phyloP scores from a whole-genome alignment of 2,888 invertebrate genomes.

The Dyspetes luteomarginatus region DNA sequence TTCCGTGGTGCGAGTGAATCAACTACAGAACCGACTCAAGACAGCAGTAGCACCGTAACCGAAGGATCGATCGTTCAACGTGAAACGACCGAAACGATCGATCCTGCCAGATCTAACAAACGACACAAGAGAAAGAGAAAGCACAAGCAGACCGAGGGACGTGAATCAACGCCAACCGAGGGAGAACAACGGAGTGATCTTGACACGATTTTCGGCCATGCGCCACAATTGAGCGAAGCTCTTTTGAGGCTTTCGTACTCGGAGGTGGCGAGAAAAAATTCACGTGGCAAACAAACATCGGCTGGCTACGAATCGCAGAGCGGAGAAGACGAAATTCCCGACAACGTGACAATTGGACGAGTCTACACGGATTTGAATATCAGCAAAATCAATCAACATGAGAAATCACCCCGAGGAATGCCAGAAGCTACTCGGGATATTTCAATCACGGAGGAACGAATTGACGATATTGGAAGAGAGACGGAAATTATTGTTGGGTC shows the following conservation, averaged over 20 bases:
- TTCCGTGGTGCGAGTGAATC: conserved; percentile 58
- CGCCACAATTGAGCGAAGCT: conserved; percentile 65
- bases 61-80: conserved; percentile 61
- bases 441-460: background rate
- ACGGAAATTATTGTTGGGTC: conserved; percentile 29
- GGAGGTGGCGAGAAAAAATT: conserved; percentile 73
- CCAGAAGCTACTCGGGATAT: conserved; percentile 5
- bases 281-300: conserved; percentile 46
- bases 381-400: conserved; percentile 32
- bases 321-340: conserved; percentile 38
- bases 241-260: conserved; percentile 73
- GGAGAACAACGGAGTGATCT: conserved; percentile 65
- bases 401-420: conserved; percentile 6
- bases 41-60: conserved; percentile 65
- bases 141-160: conserved; percentile 58
- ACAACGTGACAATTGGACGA: conserved; percentile 30
- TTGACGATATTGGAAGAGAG: conserved; percentile 11
- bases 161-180: conserved; percentile 37
- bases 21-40: conserved; percentile 60
- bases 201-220: conserved; percentile 70
- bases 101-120: conserved; percentile 51
- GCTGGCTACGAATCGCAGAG: conserved; percentile 25
- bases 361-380: conserved; percentile 48
- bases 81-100: conserved; percentile 26
- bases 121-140: conserved; percentile 61